These are phyloP conservation scores for Gallinago stenura DNA, from an alignment of 2,797 vertebrate genomes.

Conservation along the genomic window DNA sequence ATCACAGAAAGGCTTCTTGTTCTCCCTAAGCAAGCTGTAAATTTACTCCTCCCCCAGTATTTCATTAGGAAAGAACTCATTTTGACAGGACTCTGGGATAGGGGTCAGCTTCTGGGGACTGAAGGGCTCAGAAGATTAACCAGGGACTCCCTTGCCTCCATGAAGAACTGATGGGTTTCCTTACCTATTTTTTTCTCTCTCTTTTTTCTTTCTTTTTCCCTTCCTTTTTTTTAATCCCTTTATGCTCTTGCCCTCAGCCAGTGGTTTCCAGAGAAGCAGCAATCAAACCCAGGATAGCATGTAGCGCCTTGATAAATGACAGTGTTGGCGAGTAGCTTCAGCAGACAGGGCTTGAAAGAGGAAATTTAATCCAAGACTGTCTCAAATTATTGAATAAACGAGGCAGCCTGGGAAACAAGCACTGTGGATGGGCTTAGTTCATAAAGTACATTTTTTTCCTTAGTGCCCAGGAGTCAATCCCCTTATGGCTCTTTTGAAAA, in stretches of 20 bases:
- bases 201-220: too few species aligned
- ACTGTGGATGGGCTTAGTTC: neutral
- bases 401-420: conserved; percentile 51
- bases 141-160: neutral
- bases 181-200: neutral
- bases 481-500: neutral
- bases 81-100: neutral
- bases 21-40: neutral
- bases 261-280: conserved; percentile 28
- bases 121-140: conserved; percentile 5
- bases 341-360: neutral
- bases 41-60: neutral
- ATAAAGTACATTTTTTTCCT: neutral
- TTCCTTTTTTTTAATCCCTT: neutral
- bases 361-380: conserved; percentile 39
- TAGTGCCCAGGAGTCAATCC: neutral
- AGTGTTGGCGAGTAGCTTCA: conserved; percentile 10
- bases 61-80: conserved; percentile 23
- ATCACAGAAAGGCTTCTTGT: neutral
- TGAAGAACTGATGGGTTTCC: neutral
- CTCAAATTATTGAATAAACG: conserved; percentile 23
- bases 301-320: conserved; percentile 35
- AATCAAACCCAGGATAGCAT: neutral
- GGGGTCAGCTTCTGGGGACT: neutral
- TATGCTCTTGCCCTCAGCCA: neutral